Base-by-base conservation (phyloP, 2,113 vertebrate species). In the Centropus unirufus region DNA sequence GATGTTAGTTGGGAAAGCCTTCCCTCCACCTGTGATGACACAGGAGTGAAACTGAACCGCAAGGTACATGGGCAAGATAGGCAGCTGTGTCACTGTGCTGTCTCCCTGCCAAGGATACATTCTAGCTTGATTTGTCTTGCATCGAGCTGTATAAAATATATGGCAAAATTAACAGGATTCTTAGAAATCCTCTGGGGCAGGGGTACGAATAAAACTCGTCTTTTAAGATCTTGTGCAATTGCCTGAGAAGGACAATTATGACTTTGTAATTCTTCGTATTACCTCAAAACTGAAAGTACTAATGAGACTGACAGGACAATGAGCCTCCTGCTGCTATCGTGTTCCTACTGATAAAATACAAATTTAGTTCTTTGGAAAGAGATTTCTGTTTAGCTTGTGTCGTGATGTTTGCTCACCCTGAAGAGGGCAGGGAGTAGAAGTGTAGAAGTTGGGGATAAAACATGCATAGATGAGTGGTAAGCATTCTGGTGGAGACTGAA, bases 331-430 rank as follows among this genome's bases (percentile, higher is more conserved):
- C 73, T 64, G 24, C 64, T 36, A 6, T 30, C 1, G 8, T 17
- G 51, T 24, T 69, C 27, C 58, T 58, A 7, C 51, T 3, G 10
- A 32, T 58, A 24, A 66, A 78, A n/a, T 32, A 23, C 9, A 9
- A 36, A 55, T 14, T 75, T 9, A 44, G 70, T 15, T 78, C 22
- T n/a, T 72, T 64, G 44, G 11, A 44, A 36, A 42, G 36, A 64
- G 26, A 57, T 51, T 44, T 64, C 8, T 29, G 42, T 73, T 39
- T 46, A 46, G 29, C 34, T 70, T 0, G 0, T 0, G 0, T 44
- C 64, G 34, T 47, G 24, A 21, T 4, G 4, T 15, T 42, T 49
- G 34, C 30, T 19, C 21, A 24, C 49, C 30, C 34, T 42, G 34
- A 15, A 49, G 79, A 63, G 22, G 42, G 34, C 1, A 16, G 54